Evolutionary conservation across 2,888 invertebrate species (phyloP).

Genomic region (Hetaerina titia): DNA sequence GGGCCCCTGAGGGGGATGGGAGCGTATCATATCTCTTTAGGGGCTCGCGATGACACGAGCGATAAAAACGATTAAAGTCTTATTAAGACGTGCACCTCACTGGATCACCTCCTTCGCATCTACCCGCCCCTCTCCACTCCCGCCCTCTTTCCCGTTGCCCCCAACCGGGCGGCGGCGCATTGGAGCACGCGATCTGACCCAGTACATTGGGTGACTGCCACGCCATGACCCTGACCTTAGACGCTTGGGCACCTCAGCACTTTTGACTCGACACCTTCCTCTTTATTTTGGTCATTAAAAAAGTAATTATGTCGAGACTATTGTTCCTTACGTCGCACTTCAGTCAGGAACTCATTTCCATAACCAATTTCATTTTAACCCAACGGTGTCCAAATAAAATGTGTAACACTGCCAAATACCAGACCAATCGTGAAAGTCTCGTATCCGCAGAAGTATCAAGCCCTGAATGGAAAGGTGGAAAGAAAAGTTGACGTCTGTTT

Average conservation of each 20-base stretch:
- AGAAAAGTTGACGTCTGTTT: no score
- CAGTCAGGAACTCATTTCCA: not conserved
- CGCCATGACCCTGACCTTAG: not conserved
- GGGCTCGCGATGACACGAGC: conserved; percentile 57
- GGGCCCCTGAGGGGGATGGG: not conserved
- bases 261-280: not conserved
- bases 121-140: not conserved
- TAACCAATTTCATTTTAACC: not conserved
- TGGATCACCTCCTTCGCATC: not conserved
- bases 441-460: no score
- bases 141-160: not conserved
- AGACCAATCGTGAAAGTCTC: no score
- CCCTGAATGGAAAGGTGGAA: no score
- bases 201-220: conserved; percentile 1
- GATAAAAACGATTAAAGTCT: conserved; percentile 60
- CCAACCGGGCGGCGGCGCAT: not conserved
- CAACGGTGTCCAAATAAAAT: not conserved
- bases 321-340: not conserved
- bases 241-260: not conserved
- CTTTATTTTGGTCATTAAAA: not conserved
- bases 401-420: not conserved
- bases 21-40: conserved; percentile 59
- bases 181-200: not conserved
- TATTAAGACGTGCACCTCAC: conserved; percentile 60
- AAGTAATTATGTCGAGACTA: not conserved